A percentile compares a stretch with the other conserved stretches of the same genome.
These are phyloP conservation scores for Phanerotoma sp. DNA, from an alignment of 2,888 invertebrate species.

Conservation along the genomic window DNA sequence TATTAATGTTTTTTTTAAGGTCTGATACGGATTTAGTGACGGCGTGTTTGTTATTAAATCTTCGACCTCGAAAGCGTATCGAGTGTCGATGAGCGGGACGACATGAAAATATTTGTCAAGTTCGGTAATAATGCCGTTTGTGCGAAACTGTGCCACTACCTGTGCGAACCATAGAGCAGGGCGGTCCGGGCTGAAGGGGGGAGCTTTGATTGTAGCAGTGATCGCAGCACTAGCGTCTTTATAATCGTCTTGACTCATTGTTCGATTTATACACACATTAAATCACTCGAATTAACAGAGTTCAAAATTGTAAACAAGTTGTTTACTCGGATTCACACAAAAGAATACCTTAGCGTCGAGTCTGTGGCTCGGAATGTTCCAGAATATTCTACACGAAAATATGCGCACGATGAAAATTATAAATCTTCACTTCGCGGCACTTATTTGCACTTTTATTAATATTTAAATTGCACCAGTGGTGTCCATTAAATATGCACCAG, in stretches of 20 bases:
- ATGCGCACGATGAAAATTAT: neutral
- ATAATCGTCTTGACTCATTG: neutral
- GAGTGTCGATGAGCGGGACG: slow-evolving; percentile 29
- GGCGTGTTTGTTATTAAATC: neutral
- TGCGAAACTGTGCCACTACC: slow-evolving; percentile 38
- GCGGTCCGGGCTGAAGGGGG: slow-evolving; percentile 38
- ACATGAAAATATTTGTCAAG: slow-evolving; percentile 35
- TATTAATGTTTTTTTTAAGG: neutral
- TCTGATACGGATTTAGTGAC: neutral
- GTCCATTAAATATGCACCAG: no score
- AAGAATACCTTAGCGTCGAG: no score
- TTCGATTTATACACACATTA: neutral
- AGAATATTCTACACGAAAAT: neutral
- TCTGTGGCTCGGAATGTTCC: neutral
- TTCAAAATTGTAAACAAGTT: no score
- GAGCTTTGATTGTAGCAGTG: slow-evolving; percentile 22
- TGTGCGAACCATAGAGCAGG: slow-evolving; percentile 43
- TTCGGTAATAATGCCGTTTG: slow-evolving; percentile 33
- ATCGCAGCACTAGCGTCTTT: neutral
- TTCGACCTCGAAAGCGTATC: slow-evolving; percentile 32
- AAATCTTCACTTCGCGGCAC: neutral
- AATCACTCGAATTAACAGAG: no score
- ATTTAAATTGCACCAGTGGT: neutral
- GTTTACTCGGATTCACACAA: no score
- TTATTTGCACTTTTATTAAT: neutral